A percentile compares a stretch with the other conserved stretches of the same genome.
Evolutionary conservation across 30 jellyfish, hydroid and myxozoan genomes (phyloP).

Genomic region (Sanderia malayensis): DNA sequence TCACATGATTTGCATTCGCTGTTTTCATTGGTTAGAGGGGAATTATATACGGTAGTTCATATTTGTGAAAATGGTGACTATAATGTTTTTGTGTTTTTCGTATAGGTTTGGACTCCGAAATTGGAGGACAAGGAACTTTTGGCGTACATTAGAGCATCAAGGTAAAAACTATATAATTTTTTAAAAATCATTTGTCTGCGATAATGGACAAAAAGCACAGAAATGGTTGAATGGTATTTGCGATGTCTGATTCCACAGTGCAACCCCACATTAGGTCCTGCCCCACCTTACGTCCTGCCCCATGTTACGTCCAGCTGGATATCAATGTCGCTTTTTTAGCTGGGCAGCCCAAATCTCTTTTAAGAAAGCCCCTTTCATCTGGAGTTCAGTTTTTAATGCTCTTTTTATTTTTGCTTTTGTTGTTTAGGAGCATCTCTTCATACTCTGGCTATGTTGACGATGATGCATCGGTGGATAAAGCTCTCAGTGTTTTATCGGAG

Average conservation of each 20-base stretch:
- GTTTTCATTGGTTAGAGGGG: no score
- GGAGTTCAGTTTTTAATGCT: background rate
- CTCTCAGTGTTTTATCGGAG: conserved; percentile 64
- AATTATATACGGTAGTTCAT: no score
- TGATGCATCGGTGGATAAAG: conserved; percentile 83
- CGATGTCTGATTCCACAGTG: no score
- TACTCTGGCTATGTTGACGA: conserved; percentile 83
- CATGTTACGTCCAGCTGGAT: no score
- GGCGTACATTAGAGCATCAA: conserved; percentile 93
- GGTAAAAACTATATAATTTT: conserved; percentile 22
- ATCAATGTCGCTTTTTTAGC: no score
- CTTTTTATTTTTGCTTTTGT: background rate
- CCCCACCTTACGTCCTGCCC: no score
- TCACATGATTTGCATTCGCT: no score
- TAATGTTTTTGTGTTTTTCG: no score
- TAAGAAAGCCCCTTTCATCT: background rate
- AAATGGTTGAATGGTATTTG: background rate
- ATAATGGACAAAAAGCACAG: no score
- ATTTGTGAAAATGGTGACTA: no score
- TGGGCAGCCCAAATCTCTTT: no score
- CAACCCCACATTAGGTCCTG: no score
- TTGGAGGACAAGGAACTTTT: conserved; percentile 72
- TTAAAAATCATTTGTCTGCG: background rate
- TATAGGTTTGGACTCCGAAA: conserved; percentile 90
- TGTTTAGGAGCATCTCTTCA: conserved; percentile 94